Base-by-base conservation (phyloP, 2,888 invertebrate species). In the Sussaba pulchella region DNA sequence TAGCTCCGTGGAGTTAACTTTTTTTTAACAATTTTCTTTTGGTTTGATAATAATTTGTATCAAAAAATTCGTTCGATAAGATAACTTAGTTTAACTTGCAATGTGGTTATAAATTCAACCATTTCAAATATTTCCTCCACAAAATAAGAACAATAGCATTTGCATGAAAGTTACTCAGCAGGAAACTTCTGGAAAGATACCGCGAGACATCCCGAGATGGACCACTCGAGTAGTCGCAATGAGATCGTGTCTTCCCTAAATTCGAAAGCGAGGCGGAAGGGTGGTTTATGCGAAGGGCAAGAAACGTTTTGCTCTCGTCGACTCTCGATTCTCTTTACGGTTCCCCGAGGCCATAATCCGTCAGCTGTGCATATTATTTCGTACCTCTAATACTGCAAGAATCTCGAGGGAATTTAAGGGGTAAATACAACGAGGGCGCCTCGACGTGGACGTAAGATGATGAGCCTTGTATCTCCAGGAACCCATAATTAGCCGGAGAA, bases 381-480 rank as follows among this genome's bases (percentile, higher is more conserved):
- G 52, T 43, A 17, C 43, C 69, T 63, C n/a, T 57, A 41, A 66
- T 69, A 71, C 66, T 14, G 31, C 21, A n/a, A 61, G 47, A 74
- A 59, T 81, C 81, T 57, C 73, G 19, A 36, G 77, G 64, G 81
- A 73, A 73, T 81, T 73, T 9, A 3, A 26, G 43, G 69, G 43
- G 69, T 24, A 43, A 8, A 26, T 43, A 6, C 57, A 43, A 1
- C 31, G 31, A 47, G 67, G 24, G 21, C 3, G 8, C 52, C 45
- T 24, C 21, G 12, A 54, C 41, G 41, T 26, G 2, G 12, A 70
- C 70, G 70, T 57, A 70, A 70, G 70, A 70, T 26, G 57, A 57
- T 12, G 70, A 70, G 57, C 43, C 17, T 2, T 43, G 26, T 57
- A 57, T 24, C 24, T 26, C 57, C 54, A 43, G 5, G 54, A 69